Evolutionary conservation across 1,140 invertebrate species (phyloP), one percentile per base, ranked within the genome.

Genomic region (Ganaspis sp.): DNA sequence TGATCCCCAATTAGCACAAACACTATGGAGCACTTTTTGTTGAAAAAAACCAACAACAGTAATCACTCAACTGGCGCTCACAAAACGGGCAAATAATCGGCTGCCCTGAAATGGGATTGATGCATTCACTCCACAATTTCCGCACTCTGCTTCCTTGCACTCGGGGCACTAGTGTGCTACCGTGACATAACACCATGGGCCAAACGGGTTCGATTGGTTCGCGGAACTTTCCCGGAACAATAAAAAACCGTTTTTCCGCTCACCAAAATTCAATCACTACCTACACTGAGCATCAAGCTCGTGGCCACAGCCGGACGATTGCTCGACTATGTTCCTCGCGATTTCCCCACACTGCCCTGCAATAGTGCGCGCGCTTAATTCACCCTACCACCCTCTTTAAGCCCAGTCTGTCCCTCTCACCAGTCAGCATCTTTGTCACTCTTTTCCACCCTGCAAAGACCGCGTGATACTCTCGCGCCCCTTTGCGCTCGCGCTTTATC

Each of bases 271-370:
- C 88, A 89, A 87, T 87, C 87, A 88, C 87, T 89, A 90, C 88
- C 88, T 89, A 88, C 88, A 84, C 82, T 86, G 90, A 90, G 89
- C 89, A 84, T 87, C 86, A 85, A 90, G 89, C 88, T 90, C 89
- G 88, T 90, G 87, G 87, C 87, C 87, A 88, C 88, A 90, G 87
- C 89, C 88, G 89, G 87, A 89, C 88, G 86, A 81, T 89, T 89
- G 87, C 89, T 90, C 87, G 88, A 91, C 90, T 90, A 87, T 87
- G 87, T 81, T 85, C 84, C 82, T 84, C 77, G 81, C 82, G 85
- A 80, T 81, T 84, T 82, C 81, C 86, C 84, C 71, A 72, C 71
- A 77, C 79, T 75, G 78, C 73, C 53, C 75, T 78, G 74, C 76
- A 70, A 37, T 45, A 49, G 54, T 76, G 81, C 81, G 79, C 83